Base-by-base conservation (phyloP, 2,888 invertebrate species). In the Resseliella maxima region DNA sequence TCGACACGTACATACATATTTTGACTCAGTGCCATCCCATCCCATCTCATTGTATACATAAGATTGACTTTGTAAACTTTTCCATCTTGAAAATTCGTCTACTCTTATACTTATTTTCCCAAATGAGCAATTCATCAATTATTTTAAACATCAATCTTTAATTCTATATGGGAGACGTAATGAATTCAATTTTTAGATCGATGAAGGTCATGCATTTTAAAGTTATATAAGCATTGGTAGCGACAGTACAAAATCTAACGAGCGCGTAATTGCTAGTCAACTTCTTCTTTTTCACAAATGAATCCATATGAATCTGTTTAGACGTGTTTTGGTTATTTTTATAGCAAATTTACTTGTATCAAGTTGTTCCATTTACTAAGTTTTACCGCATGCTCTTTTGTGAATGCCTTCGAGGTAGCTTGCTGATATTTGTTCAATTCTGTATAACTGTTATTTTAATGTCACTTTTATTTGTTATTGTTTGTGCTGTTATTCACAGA, bases 391-490 rank as follows among this genome's bases (percentile, higher is more conserved):
- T 59, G 59, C 59, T 59, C 59, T 59, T 59, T 59, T 59, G 59
- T 59, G 59, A 59, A 59, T 59, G 59, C 59, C 59, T 59, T 59
- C 24, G 24, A 24, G 59, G 24, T 3, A 24, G 2, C 24, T 59
- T 24, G 59, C 59, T 59, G 59, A 24, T 59, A 59, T 59, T 59
- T 59, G 24, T 59, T 59, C 59, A 24, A 59, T 59, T 59, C 24
- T 59, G 24, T 15, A 59, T 59, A 24, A 24, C 59, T 59, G 59
- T 24, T 59, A 24, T 59, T 59, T 59, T 59, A 59, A 59, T 59
- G 59, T 59, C 59, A 59, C 24, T 59, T 59, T 59, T 59, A 59
- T 59, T 59, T 59, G 59, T 59, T 59, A 59, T 59, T 59, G 24
- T 24, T 24, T 59, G 59, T 6, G 59, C 24, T 59, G 24, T 50